Evolutionary conservation across 2,113 vertebrate genomes (phyloP).

Genomic region (Labeo catla): DNA sequence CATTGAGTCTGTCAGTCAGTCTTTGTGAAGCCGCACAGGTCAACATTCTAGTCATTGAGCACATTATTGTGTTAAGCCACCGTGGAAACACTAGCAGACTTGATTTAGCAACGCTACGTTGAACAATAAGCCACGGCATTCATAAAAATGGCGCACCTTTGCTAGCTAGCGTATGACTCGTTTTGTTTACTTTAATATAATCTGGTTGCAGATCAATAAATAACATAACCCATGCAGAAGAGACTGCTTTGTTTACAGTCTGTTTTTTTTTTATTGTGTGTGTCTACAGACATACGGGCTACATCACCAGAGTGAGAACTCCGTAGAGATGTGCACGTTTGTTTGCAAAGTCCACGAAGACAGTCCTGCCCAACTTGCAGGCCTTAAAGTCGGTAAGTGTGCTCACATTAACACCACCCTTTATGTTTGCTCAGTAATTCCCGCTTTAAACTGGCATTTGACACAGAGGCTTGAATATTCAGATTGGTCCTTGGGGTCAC

Average conservation of each 20-base stretch:
- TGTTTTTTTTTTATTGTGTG: not conserved
- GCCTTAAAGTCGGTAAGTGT: constrained; percentile 88
- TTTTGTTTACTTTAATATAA: constrained; percentile 24
- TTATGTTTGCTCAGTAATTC: constrained; percentile 12
- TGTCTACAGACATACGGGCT: constrained; percentile 89
- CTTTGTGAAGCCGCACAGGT: constrained; percentile 8
- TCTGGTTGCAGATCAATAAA: not conserved
- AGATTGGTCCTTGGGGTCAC: not conserved
- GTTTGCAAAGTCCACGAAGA: constrained; percentile 90
- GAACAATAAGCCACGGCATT: not conserved
- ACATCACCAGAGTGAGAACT: constrained; percentile 90
- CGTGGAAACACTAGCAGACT: not conserved
- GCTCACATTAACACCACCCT: constrained; percentile 30
- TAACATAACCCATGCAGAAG: not conserved
- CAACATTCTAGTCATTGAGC: not conserved
- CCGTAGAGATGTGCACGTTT: constrained; percentile 96
- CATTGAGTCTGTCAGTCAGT: constrained; percentile 3
- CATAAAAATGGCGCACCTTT: constrained; percentile 2
- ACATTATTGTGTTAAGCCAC: not conserved
- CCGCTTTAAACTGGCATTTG: constrained; percentile 37
- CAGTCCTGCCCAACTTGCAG: constrained; percentile 87
- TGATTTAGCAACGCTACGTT: not conserved
- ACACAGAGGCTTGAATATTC: constrained; percentile 30
- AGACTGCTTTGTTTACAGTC: not conserved
- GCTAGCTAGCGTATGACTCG: not conserved